These are phyloP conservation scores for Parnassius orleans DNA, from an alignment of 2,888 invertebrate genomes.

Conservation along the genomic window DNA sequence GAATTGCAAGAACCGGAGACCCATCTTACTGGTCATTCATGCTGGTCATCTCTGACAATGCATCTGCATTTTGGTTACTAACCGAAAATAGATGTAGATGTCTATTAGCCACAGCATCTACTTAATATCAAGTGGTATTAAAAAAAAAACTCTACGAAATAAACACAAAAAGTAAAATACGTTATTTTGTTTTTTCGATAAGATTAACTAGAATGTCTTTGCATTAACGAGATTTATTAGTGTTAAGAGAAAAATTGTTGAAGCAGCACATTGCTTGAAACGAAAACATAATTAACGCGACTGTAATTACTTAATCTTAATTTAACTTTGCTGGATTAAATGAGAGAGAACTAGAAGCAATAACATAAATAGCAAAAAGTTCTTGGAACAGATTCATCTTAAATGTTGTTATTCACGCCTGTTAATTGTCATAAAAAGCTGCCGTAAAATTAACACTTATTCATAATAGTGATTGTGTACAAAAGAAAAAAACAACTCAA, in stretches of 20 bases:
- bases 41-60: too few species aligned
- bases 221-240: slow-evolving; percentile 7
- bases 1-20: too few species aligned
- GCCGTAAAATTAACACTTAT: slow-evolving; percentile 2
- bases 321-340: slow-evolving; percentile 1
- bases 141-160: too few species aligned
- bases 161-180: not conserved
- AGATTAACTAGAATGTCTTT: not conserved
- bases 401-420: slow-evolving; percentile 21
- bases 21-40: too few species aligned
- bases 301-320: slow-evolving; percentile 17
- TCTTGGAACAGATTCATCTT: slow-evolving; percentile 16
- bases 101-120: too few species aligned
- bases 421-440: slow-evolving; percentile 14
- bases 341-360: slow-evolving; percentile 6
- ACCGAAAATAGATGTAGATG: too few species aligned
- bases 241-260: not conserved
- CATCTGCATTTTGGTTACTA: too few species aligned
- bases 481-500: slow-evolving; percentile 2
- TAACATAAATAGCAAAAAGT: slow-evolving; percentile 16
- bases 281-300: slow-evolving; percentile 13
- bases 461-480: not conserved
- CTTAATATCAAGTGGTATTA: too few species aligned
- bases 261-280: not conserved
- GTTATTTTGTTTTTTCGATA: too few species aligned